These are phyloP conservation scores for Lytechinus variegatus DNA, from an alignment of 35 echinoderm and acorn worm species.

Conservation along the genomic window DNA sequence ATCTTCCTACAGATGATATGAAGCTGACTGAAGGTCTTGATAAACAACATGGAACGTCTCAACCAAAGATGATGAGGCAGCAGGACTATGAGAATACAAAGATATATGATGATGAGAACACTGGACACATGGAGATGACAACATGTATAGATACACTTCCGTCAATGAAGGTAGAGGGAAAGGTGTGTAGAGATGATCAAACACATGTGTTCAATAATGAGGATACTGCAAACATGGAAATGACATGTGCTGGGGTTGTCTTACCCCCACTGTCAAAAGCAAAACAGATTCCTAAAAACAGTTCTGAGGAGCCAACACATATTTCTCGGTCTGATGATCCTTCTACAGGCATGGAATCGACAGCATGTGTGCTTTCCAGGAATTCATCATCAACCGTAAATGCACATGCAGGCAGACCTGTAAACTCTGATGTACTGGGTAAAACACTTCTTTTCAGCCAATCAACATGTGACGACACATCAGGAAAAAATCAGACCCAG, in stretches of 20 bases:
- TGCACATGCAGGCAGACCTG: not conserved
- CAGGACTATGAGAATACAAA: constrained; percentile 2
- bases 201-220: not conserved
- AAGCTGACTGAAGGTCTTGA: constrained; percentile 49
- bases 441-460: not conserved
- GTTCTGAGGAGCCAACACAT: constrained; percentile 40
- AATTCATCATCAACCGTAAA: not conserved
- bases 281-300: not conserved
- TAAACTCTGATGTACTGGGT: not conserved
- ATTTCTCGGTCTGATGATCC: constrained; percentile 48
- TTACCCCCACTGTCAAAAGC: not conserved
- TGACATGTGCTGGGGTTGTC: not conserved
- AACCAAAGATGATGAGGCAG: not conserved
- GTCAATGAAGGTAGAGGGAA: not conserved
- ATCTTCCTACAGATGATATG: constrained; percentile 44
- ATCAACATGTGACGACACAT: not conserved
- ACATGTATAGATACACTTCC: constrained; percentile 34
- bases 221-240: constrained; percentile 31
- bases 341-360: constrained; percentile 64
- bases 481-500: not conserved
- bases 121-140: constrained; percentile 68
- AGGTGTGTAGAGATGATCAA: not conserved
- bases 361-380: constrained; percentile 28
- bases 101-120: constrained; percentile 1
- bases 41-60: not conserved